A percentile compares a stretch with the other conserved stretches of the same genome.
Conservation (phyloP, 2,797 vertebrate genomes). For the Moxostoma hubbsi region DNA sequence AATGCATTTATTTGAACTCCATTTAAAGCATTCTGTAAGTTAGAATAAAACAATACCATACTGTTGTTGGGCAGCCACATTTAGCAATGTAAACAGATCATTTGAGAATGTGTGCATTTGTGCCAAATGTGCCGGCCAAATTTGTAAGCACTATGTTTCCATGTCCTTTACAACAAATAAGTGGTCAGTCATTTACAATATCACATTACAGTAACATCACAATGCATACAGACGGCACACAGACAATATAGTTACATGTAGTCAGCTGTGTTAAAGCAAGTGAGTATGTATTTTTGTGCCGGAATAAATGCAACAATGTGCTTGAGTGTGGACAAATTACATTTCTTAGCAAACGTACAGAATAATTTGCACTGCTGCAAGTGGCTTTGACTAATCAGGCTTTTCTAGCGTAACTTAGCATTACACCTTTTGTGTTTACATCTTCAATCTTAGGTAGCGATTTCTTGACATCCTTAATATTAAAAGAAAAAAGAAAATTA, state of each 20-base stretch:
- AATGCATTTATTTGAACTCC: constrained; percentile 21
- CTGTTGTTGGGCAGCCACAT: background rate
- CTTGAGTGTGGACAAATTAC: background rate
- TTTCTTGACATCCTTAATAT: constrained; percentile 22
- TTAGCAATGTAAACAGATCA: constrained; percentile 27
- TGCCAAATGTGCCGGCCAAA: constrained; percentile 64
- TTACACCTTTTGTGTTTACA: constrained; percentile 45
- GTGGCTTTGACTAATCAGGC: constrained; percentile 33
- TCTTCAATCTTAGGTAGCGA: constrained; percentile 19
- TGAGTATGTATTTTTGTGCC: background rate
- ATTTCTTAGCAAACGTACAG: constrained; percentile 33
- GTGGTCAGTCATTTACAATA: constrained; percentile 26
- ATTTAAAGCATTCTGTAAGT: constrained; percentile 13
- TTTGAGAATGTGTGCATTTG: constrained; percentile 71
- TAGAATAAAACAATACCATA: constrained; percentile 7
- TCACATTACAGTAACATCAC: constrained; percentile 45
- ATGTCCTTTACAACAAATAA: constrained; percentile 47
- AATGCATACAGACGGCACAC: constrained; percentile 22
- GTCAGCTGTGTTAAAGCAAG: constrained; percentile 26
- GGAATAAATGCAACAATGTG: background rate
- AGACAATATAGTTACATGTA: constrained; percentile 43
- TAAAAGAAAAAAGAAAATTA: constrained; percentile 5
- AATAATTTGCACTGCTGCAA: constrained; percentile 23
- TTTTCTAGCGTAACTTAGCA: constrained; percentile 36
- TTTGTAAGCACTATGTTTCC: constrained; percentile 16